Evolutionary conservation across 2,888 invertebrate genomes (phyloP).

Genomic region (Folsomia candida): DNA sequence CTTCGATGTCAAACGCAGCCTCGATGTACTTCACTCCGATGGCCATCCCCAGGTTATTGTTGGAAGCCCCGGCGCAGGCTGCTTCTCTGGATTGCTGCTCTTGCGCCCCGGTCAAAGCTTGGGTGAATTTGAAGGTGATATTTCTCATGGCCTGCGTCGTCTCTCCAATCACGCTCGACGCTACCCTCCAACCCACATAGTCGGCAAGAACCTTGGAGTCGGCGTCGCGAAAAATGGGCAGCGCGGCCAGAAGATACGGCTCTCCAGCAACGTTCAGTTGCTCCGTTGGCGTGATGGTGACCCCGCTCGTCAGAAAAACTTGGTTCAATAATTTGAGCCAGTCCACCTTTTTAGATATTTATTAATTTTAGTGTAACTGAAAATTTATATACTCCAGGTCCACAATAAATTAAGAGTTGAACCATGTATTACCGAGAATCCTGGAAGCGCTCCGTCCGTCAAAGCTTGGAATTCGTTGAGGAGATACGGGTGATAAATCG

Average conservation of each 20-base stretch:
- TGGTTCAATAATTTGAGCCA: slow-evolving; percentile 24
- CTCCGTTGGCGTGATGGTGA: slow-evolving; percentile 27
- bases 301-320: slow-evolving; percentile 38
- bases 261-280: slow-evolving; percentile 37
- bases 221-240: slow-evolving; percentile 21
- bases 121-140: slow-evolving; percentile 46
- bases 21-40: slow-evolving; percentile 46
- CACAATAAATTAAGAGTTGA: too few species aligned
- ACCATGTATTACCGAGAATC: slow-evolving; percentile 15
- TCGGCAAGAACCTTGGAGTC: slow-evolving; percentile 33
- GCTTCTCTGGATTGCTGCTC: slow-evolving; percentile 38
- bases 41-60: slow-evolving; percentile 45
- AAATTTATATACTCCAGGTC: too few species aligned
- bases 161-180: slow-evolving; percentile 32
- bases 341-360: slow-evolving; percentile 10
- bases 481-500: slow-evolving; percentile 40
- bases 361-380: too few species aligned
- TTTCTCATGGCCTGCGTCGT: slow-evolving; percentile 47
- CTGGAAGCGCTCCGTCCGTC: slow-evolving; percentile 26
- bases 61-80: slow-evolving; percentile 37
- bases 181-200: slow-evolving; percentile 44
- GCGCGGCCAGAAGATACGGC: slow-evolving; percentile 30
- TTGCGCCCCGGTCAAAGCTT: slow-evolving; percentile 40
- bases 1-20: slow-evolving; percentile 38
- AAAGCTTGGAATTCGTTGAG: slow-evolving; percentile 34